These are phyloP conservation scores for Ganaspis brasiliensis DNA, from an alignment of 2,888 invertebrate genomes.

Conservation along the genomic window DNA sequence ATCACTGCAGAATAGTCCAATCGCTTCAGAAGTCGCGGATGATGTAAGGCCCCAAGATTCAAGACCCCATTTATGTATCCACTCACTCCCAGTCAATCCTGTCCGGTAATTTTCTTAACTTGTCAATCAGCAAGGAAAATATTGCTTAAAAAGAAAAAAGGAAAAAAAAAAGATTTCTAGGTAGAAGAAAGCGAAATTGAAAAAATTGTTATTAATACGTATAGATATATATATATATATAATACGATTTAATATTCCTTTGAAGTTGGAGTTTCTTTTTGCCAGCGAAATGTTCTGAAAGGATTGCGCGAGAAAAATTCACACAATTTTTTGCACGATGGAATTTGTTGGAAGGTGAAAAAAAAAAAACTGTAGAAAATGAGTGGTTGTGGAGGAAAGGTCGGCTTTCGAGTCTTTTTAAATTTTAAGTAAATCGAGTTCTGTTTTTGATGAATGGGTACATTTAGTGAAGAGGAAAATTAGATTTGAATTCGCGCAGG, in stretches of 20 bases:
- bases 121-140: neutral
- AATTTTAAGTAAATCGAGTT: constrained; percentile 1
- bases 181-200: no score
- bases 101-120: constrained; percentile 27
- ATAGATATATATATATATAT: neutral
- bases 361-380: constrained; percentile 22
- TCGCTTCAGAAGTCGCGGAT: constrained; percentile 68
- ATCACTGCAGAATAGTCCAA: constrained; percentile 55
- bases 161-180: neutral
- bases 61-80: constrained; percentile 46
- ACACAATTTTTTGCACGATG: constrained; percentile 37
- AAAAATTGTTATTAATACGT: neutral
- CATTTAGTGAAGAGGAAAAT: neutral
- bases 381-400: constrained; percentile 16
- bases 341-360: constrained; percentile 19
- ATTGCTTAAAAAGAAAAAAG: constrained; percentile 2
- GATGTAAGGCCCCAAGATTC: constrained; percentile 65
- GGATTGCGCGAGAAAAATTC: constrained; percentile 41
- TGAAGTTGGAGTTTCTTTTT: constrained; percentile 7
- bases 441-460: neutral
- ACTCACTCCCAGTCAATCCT: constrained; percentile 31
- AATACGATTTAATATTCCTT: neutral
- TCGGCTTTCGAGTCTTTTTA: constrained; percentile 4
- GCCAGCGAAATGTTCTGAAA: constrained; percentile 26
- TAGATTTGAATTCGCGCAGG: neutral